These are phyloP conservation scores for Phalanger gymnotis DNA, from an alignment of 2,797 vertebrate species.

Conservation along the genomic window DNA sequence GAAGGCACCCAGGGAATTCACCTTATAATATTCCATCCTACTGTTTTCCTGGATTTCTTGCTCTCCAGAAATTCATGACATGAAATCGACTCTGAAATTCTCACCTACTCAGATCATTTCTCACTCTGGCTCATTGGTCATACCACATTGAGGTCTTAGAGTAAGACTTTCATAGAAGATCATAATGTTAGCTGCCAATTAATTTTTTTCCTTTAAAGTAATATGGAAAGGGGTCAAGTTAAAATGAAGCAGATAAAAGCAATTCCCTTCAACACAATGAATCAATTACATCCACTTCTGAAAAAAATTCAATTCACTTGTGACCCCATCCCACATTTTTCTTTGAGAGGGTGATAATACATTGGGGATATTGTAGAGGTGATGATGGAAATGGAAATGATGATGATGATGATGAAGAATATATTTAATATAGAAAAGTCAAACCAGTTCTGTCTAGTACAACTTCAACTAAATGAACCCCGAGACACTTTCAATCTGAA, in stretches of 20 bases:
- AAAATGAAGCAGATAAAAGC: background rate
- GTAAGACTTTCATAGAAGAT: background rate
- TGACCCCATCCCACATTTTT: background rate
- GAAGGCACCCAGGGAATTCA: background rate
- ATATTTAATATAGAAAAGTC: background rate
- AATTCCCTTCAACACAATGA: background rate
- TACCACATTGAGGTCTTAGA: background rate
- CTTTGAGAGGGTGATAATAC: background rate
- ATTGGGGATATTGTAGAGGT: background rate
- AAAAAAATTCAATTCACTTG: background rate
- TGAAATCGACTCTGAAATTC: background rate
- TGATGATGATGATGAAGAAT: background rate
- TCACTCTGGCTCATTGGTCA: background rate
- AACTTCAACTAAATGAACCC: background rate
- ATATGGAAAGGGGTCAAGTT: background rate
- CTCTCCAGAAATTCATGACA: background rate
- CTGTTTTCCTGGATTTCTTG: background rate
- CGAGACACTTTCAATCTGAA: background rate
- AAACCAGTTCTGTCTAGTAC: background rate
- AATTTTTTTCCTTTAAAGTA: background rate
- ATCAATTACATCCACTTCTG: background rate
- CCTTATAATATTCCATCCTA: background rate
- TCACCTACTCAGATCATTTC: background rate
- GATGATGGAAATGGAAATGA: background rate
- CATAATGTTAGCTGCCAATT: background rate